These are phyloP conservation scores for Xiphias gladius DNA, from an alignment of 2,113 vertebrate genomes.

Conservation along the genomic window DNA sequence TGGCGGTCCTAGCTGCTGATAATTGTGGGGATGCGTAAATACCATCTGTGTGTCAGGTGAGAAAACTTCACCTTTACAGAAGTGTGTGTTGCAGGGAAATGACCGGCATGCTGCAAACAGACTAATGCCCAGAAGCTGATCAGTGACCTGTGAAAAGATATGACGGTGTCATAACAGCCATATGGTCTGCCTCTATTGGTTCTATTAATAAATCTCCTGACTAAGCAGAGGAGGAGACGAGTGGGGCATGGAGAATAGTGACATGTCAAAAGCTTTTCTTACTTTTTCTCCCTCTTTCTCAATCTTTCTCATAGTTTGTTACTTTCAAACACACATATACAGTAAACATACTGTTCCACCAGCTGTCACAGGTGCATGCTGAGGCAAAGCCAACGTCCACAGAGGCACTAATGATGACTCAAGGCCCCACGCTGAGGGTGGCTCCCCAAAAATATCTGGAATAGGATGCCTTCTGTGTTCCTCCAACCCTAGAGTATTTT, in stretches of 20 bases:
- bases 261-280: slow-evolving; percentile 38
- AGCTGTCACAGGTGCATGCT: slow-evolving; percentile 29
- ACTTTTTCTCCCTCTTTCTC: slow-evolving; percentile 9
- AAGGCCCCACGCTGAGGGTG: not conserved
- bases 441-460: not conserved
- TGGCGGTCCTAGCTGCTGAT: slow-evolving; percentile 54
- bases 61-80: slow-evolving; percentile 50
- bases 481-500: slow-evolving; percentile 6
- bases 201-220: slow-evolving; percentile 66
- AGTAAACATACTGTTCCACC: not conserved
- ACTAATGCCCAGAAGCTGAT: slow-evolving; percentile 60
- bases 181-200: slow-evolving; percentile 63
- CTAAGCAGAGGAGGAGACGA: slow-evolving; percentile 48
- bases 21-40: slow-evolving; percentile 61
- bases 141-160: slow-evolving; percentile 67
- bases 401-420: slow-evolving; percentile 34
- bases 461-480: slow-evolving; percentile 3
- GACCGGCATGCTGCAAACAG: slow-evolving; percentile 62
- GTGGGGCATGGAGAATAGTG: slow-evolving; percentile 36
- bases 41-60: slow-evolving; percentile 73
- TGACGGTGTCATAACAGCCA: slow-evolving; percentile 70
- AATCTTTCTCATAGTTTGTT: not conserved
- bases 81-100: slow-evolving; percentile 53
- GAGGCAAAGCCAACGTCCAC: not conserved
- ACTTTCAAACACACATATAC: not conserved